Percentiles rank a stretch among this genome's conserved stretches.
Evolutionary conservation across 1,140 invertebrate species (phyloP).

Genomic region (Harlomillsia oculata): DNA sequence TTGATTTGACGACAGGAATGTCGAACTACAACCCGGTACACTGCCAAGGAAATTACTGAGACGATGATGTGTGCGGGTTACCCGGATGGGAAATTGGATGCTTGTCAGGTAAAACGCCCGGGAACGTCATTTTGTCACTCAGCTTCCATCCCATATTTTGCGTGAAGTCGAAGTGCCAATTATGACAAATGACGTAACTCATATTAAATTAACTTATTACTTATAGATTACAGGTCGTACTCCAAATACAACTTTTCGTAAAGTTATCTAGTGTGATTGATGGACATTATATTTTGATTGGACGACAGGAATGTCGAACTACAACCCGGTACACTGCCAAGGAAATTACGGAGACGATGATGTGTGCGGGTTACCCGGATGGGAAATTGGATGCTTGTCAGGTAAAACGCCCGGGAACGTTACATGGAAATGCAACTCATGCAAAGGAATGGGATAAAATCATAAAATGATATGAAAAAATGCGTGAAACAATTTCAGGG

Average conservation of each 20-base stretch:
- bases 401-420: conserved; percentile 45
- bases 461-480: not conserved
- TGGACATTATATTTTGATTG: too few species aligned
- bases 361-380: conserved; percentile 62
- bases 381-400: conserved; percentile 65
- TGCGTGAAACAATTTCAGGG: conserved; percentile 11
- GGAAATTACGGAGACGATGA: conserved; percentile 60
- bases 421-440: too few species aligned
- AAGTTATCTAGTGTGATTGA: too few species aligned
- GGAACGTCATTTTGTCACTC: too few species aligned
- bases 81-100: conserved; percentile 56
- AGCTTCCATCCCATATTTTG: conserved; percentile 48
- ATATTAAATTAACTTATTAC: too few species aligned
- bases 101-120: conserved; percentile 68
- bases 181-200: conserved; percentile 46
- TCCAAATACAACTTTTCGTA: too few species aligned
- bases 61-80: conserved; percentile 71
- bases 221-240: too few species aligned
- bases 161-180: conserved; percentile 51
- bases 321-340: conserved; percentile 44
- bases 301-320: conserved; percentile 33
- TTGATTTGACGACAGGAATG: too few species aligned
- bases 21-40: conserved; percentile 41
- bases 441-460: not conserved
- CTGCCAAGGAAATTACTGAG: conserved; percentile 50